Conservation (phyloP, 2,113 vertebrate genomes). For the Tenrec ecaudatus region DNA sequence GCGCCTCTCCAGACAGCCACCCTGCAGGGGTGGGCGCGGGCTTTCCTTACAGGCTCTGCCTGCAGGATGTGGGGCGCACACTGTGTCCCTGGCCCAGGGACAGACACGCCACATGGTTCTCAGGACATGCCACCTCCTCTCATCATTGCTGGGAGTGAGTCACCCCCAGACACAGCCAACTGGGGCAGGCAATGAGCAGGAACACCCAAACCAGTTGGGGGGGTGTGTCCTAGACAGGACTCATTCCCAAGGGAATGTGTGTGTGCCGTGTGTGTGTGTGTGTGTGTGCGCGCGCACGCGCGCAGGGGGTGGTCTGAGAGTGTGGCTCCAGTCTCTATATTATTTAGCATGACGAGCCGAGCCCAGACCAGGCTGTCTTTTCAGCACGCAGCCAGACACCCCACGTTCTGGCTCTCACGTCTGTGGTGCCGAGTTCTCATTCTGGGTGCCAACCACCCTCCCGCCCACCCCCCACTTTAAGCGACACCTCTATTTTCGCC, state of each 20-base stretch:
- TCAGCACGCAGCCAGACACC: background rate
- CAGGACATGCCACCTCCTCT: background rate
- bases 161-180: background rate
- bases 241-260: no score
- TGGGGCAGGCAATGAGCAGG: rapidly evolving
- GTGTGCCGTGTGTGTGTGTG: no score
- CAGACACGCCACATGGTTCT: background rate
- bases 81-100: background rate
- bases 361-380: background rate
- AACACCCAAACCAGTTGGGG: background rate
- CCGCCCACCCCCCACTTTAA: background rate
- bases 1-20: background rate
- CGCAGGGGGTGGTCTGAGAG: background rate
- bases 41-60: background rate
- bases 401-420: rapidly evolving
- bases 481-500: slow-evolving; percentile 31
- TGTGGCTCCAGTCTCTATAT: background rate
- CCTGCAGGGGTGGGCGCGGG: background rate
- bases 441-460: background rate
- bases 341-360: background rate
- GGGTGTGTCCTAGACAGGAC: slow-evolving; percentile 9
- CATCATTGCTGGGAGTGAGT: background rate
- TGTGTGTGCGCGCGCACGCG: no score
- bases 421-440: background rate
- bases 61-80: rapidly evolving